phyloP scores from a whole-genome alignment of 2,113 vertebrate genomes.

The Mus spicilegus region DNA sequence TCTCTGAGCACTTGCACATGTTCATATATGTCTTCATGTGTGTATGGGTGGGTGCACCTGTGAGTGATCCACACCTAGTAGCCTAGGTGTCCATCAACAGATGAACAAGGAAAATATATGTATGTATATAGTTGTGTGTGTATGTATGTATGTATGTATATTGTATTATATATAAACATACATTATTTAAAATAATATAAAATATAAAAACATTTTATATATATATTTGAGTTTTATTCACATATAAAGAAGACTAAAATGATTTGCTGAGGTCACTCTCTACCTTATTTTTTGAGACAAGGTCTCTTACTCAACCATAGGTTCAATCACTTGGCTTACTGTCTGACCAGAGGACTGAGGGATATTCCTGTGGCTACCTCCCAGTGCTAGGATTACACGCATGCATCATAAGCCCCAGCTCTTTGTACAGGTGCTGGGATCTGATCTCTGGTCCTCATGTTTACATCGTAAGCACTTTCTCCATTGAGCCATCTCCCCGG shows the following conservation, averaged over 20 bases:
- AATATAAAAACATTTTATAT: too few species aligned
- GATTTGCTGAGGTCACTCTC: neutral
- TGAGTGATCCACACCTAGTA: too few species aligned
- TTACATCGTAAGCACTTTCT: neutral
- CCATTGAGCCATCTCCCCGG: neutral
- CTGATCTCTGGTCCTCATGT: neutral
- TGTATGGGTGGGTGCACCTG: neutral
- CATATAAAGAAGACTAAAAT: neutral
- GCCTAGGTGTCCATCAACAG: neutral
- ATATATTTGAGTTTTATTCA: neutral
- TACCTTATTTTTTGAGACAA: neutral
- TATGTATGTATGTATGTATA: too few species aligned
- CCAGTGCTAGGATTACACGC: neutral
- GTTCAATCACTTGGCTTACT: neutral
- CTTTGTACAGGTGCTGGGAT: neutral
- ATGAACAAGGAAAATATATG: neutral
- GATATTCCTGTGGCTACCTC: neutral
- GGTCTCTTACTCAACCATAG: neutral
- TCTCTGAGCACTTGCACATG: fast-evolving
- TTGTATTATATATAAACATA: too few species aligned
- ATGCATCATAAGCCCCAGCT: too few species aligned
- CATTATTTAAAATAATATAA: too few species aligned
- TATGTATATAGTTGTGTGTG: too few species aligned
- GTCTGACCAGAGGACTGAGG: neutral
- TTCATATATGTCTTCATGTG: neutral